Percentiles rank a stretch among this genome's conserved stretches.
Evolutionary conservation across 2,797 vertebrate genomes (phyloP).

Genomic region (Malacoctenus gilli): DNA sequence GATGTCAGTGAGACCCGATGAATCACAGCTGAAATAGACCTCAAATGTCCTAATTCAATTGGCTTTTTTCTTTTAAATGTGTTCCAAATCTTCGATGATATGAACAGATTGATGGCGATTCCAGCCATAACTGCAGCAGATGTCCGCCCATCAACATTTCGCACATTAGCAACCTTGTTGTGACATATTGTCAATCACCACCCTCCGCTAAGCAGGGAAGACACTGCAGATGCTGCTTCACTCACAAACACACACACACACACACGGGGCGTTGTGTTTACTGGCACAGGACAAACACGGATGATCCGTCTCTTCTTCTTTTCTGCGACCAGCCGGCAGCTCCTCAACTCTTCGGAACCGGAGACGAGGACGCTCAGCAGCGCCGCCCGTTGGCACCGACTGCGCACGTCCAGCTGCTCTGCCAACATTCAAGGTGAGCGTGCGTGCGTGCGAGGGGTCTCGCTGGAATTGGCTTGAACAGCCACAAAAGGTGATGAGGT

Average conservation of each 20-base stretch:
- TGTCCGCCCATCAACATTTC: slow-evolving; percentile 43
- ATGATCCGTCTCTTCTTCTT: no score
- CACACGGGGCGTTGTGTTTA: slow-evolving; percentile 6
- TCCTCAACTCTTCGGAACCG: no score
- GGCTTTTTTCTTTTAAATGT: no score
- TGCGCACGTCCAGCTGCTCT: slow-evolving; percentile 8
- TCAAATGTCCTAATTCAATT: no score
- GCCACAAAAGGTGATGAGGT: slow-evolving; percentile 61
- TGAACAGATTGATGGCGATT: slow-evolving; percentile 39
- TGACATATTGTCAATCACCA: slow-evolving; percentile 39
- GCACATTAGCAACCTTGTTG: slow-evolving; percentile 41
- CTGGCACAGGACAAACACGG: neutral
- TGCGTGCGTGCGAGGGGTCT: slow-evolving; percentile 33
- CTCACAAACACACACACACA: slow-evolving; percentile 4
- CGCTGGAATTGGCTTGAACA: slow-evolving; percentile 50
- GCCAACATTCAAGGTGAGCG: slow-evolving; percentile 39
- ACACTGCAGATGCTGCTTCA: slow-evolving; percentile 30
- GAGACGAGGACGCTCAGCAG: no score
- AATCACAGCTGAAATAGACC: no score
- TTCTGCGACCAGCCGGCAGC: no score
- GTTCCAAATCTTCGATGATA: slow-evolving; percentile 2
- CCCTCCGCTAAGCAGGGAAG: slow-evolving; percentile 30
- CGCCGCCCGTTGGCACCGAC: slow-evolving; percentile 2
- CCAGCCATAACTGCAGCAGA: slow-evolving; percentile 44
- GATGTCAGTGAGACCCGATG: no score